These are phyloP conservation scores for Leucoma salicis DNA, from an alignment of 2,888 invertebrate species.

Conservation along the genomic window DNA sequence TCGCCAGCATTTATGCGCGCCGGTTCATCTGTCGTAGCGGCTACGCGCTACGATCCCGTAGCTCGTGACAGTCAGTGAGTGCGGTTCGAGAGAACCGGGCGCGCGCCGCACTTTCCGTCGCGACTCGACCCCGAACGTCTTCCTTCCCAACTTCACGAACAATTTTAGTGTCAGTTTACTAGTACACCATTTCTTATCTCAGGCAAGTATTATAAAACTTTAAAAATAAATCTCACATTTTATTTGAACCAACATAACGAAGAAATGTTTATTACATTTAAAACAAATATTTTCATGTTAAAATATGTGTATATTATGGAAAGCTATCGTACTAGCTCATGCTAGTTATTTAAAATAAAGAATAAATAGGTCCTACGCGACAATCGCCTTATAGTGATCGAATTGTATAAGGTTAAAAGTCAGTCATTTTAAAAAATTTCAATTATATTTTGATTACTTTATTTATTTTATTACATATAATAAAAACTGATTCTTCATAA, in stretches of 20 bases:
- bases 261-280: background rate
- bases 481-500: too few species aligned
- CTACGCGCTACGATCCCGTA: slow-evolving; percentile 48
- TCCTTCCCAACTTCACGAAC: slow-evolving; percentile 37
- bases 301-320: too few species aligned
- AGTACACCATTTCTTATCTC: slow-evolving; percentile 17
- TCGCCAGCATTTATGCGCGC: too few species aligned
- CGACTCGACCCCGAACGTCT: slow-evolving; percentile 30
- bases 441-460: too few species aligned
- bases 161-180: slow-evolving; percentile 41
- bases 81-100: slow-evolving; percentile 66
- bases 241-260: background rate
- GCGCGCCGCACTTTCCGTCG: slow-evolving; percentile 48
- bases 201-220: slow-evolving; percentile 37
- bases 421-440: too few species aligned
- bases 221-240: background rate
- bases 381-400: too few species aligned
- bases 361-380: too few species aligned
- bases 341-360: too few species aligned
- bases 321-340: too few species aligned
- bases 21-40: slow-evolving; percentile 42
- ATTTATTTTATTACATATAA: too few species aligned
- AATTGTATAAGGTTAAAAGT: too few species aligned
- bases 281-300: background rate
- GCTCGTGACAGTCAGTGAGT: slow-evolving; percentile 56